These are phyloP conservation scores for Heliconius congener DNA, from an alignment of 1,140 invertebrate species.

Conservation along the genomic window DNA sequence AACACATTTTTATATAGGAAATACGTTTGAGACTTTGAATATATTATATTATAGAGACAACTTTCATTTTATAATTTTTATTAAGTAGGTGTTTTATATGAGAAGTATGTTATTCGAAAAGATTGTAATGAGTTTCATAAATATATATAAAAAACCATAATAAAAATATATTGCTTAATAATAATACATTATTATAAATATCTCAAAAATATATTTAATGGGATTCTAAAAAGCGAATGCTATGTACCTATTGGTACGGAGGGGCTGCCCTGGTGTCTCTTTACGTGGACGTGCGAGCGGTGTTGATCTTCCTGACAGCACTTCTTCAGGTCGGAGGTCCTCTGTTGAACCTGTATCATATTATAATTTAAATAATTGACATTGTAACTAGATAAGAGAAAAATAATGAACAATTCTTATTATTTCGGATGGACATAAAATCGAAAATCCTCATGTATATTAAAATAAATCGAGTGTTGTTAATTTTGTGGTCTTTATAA, in stretches of 20 bases:
- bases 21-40: not conserved
- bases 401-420: not conserved
- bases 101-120: not conserved
- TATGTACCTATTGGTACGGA: conserved; percentile 73
- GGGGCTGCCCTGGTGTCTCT: conserved; percentile 71
- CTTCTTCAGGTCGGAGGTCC: conserved; percentile 71
- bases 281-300: conserved; percentile 79
- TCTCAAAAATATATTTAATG: not conserved
- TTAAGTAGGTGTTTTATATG: not conserved
- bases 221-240: conserved; percentile 1
- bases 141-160: not conserved
- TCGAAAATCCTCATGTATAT: not conserved
- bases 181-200: not conserved
- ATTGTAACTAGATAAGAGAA: not conserved
- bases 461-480: not conserved
- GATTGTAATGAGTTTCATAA: not conserved
- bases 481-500: not conserved
- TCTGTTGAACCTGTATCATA: conserved; percentile 51
- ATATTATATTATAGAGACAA: not conserved
- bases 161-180: not conserved
- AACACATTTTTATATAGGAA: not conserved
- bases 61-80: not conserved
- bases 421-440: not conserved
- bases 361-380: not conserved
- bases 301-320: conserved; percentile 76